phyloP scores from a whole-genome alignment of 2,113 vertebrate genomes.

The Pituophis catenifer region DNA sequence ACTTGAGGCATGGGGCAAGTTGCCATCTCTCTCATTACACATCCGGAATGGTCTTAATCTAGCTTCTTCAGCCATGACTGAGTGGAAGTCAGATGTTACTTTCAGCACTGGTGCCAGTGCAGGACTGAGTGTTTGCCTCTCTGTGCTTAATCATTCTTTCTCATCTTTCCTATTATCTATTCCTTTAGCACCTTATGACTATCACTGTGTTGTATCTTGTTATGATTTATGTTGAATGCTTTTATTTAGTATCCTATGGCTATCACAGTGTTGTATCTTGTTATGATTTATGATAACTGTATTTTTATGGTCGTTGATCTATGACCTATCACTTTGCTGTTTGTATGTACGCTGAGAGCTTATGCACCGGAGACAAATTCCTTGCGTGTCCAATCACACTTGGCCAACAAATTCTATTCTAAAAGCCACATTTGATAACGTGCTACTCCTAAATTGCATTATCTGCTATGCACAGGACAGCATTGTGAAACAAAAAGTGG shows the following conservation, averaged over 20 bases:
- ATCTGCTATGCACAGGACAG: background rate
- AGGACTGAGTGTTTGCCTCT: background rate
- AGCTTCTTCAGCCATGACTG: background rate
- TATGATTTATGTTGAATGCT: too few species aligned
- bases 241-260: too few species aligned
- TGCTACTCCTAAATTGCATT: background rate
- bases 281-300: background rate
- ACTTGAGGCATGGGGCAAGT: background rate
- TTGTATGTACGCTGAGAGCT: background rate
- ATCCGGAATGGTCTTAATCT: background rate
- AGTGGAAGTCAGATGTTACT: background rate
- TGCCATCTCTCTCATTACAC: background rate
- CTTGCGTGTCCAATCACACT: background rate
- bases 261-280: background rate
- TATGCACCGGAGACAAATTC: background rate
- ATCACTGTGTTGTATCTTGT: background rate
- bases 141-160: background rate
- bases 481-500: background rate
- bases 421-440: background rate
- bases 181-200: background rate
- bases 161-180: background rate
- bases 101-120: background rate
- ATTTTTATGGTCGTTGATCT: background rate
- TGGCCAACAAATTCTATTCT: background rate
- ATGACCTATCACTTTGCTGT: background rate